Evolutionary conservation across 2,797 vertebrate genomes (phyloP), one percentile per base, ranked within the genome.

Genomic region (Crocidura indochinensis): DNA sequence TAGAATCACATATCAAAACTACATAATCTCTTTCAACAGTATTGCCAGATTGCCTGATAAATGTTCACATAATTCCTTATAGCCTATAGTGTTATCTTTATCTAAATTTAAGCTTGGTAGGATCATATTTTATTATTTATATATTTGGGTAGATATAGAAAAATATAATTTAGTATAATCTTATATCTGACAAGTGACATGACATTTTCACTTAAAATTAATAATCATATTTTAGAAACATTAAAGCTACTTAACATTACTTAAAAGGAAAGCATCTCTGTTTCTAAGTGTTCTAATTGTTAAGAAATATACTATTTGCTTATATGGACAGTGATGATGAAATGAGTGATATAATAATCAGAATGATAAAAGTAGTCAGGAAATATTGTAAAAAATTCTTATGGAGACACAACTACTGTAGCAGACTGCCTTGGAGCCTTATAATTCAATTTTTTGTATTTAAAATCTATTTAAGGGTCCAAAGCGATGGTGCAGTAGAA

Each of bases 161-260:
- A 71, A 87, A 62, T 12, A 51, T 67, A 69, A 64, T 76, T 74
- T 77, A 84, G 12, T 73, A 44, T 84, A 69, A 84, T n/a, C 27
- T 87, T 72, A 82, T 72, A 60, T 31, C 44, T 91, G 73, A 69
- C 29, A 53, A 79, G 91, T 76, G 69, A 78, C 62, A 49, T 0
- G 51, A 77, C 26, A 10, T 84, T 91, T 14, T 79, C 47, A 83
- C 26, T 78, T 72, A 75, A 95, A 80, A 91, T 62, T 72, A 64
- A 73, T 80, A 68, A 56, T 10, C 2, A 0, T 81, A 77, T 93
- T 94, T 94, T 92, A 81, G 29, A 67, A 91, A 78, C 44, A 95
- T 49, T 47, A 56, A 74, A 84, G 69, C n/a, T 88, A 56, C 53
- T 56, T 56, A 56, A 56, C 8, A 56, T 15, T 56, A 14, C 53